Conservation (phyloP, 2,113 vertebrate species). For the Daboia siamensis region DNA sequence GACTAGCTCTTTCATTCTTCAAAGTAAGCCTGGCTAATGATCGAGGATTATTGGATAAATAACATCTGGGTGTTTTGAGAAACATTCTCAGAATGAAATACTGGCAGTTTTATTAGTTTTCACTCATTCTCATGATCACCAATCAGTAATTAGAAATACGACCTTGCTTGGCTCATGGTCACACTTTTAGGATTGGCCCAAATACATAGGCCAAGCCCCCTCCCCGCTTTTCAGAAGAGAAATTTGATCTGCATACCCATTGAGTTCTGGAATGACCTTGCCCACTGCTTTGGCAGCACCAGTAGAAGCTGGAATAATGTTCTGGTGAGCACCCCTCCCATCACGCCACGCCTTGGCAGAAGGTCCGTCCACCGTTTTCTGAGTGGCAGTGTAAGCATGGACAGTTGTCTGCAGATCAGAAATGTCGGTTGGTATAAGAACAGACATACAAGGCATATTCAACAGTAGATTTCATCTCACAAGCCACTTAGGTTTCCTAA, state of each 20-base stretch:
- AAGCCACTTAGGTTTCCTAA: neutral
- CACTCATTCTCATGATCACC: neutral
- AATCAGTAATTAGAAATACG: neutral
- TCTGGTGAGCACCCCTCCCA: slow-evolving; percentile 81
- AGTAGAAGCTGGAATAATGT: slow-evolving; percentile 89
- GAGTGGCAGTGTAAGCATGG: slow-evolving; percentile 88
- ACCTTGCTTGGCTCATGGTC: neutral
- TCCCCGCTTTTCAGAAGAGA: neutral
- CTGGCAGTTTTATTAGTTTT: neutral
- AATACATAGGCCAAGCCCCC: neutral
- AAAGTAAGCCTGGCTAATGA: neutral
- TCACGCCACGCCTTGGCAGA: slow-evolving; percentile 86
- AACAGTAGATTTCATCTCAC: neutral
- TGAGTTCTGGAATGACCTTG: slow-evolving; percentile 85
- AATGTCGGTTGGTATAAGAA: neutral
- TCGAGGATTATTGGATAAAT: neutral
- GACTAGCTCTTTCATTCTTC: neutral
- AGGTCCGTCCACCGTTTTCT: slow-evolving; percentile 89
- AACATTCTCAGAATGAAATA: neutral
- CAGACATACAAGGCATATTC: neutral
- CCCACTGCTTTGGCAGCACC: slow-evolving; percentile 87
- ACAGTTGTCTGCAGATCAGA: slow-evolving; percentile 79
- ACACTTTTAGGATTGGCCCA: too few species aligned
- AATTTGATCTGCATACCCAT: slow-evolving; percentile 70
- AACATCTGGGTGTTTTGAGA: neutral